Percentiles rank a stretch among this genome's conserved stretches.
These are phyloP conservation scores for Eristalinus aeneus DNA, from an alignment of 2,888 invertebrate genomes.

Conservation along the genomic window DNA sequence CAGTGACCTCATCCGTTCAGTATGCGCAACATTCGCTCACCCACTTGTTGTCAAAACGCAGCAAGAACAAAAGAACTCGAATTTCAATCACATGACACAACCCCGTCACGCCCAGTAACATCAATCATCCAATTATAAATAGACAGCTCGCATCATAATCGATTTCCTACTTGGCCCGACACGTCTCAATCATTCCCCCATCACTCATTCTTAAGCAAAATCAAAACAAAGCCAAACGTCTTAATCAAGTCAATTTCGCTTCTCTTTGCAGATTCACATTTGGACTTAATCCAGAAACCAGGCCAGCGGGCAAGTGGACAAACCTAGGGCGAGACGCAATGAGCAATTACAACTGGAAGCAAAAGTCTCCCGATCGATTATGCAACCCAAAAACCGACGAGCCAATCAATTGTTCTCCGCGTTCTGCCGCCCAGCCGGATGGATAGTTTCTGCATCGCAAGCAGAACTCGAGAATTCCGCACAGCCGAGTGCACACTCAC, in stretches of 20 bases:
- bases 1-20: neutral
- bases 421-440: neutral
- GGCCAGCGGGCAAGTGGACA: neutral
- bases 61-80: neutral
- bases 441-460: neutral
- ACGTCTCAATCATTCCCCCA: conserved; percentile 52
- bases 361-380: conserved; percentile 63
- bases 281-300: conserved; percentile 62
- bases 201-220: conserved; percentile 55
- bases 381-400: conserved; percentile 58
- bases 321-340: conserved; percentile 28
- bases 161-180: conserved; percentile 18
- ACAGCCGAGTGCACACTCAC: conserved; percentile 57
- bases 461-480: conserved; percentile 28
- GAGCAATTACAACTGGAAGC: conserved; percentile 36
- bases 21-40: neutral
- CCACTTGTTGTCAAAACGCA: neutral
- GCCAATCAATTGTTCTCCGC: conserved; percentile 46
- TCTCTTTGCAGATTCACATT: conserved; percentile 54
- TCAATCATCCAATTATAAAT: conserved; percentile 33
- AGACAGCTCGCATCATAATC: conserved; percentile 18
- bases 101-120: neutral
- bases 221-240: conserved; percentile 55
- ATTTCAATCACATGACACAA: neutral
- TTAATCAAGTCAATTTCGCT: conserved; percentile 54